phyloP scores from a whole-genome alignment of 2,797 vertebrate genomes.

The Remorina albescens region DNA sequence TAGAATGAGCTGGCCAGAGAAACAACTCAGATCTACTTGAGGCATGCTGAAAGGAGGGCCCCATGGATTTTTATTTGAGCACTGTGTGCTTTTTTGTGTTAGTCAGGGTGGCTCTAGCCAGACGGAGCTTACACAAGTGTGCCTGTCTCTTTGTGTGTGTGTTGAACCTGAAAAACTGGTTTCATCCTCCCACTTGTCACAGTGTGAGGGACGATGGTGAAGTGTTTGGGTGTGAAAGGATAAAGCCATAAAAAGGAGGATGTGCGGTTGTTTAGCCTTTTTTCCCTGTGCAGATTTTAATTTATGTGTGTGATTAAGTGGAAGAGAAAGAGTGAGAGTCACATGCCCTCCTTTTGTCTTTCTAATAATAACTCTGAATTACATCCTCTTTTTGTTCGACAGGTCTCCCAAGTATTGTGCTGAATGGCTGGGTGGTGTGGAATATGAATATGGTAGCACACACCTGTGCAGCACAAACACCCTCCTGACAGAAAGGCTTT shows the following conservation, averaged over 20 bases:
- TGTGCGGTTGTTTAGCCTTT: constrained; percentile 9
- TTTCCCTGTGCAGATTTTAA: background rate
- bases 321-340: constrained; percentile 1
- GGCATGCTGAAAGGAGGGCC: background rate
- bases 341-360: constrained; percentile 33
- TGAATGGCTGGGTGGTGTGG: constrained; percentile 4
- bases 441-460: constrained; percentile 10
- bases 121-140: background rate
- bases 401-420: constrained; percentile 18
- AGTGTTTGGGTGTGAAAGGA: constrained; percentile 13
- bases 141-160: constrained; percentile 17
- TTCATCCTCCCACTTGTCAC: constrained; percentile 19
- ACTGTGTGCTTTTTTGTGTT: constrained; percentile 4
- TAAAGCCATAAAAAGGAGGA: background rate
- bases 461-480: background rate
- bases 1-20: background rate
- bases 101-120: background rate
- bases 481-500: constrained; percentile 26
- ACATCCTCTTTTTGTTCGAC: constrained; percentile 26
- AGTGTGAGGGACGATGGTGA: constrained; percentile 7
- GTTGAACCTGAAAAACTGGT: constrained; percentile 30
- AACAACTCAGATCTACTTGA: background rate
- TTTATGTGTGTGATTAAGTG: background rate
- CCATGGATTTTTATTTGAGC: background rate
- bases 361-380: constrained; percentile 46